A percentile compares a stretch with the other conserved stretches of the same genome.
phyloP scores from a whole-genome alignment of 1,140 invertebrate species.

The Rhagoletis pomonella region DNA sequence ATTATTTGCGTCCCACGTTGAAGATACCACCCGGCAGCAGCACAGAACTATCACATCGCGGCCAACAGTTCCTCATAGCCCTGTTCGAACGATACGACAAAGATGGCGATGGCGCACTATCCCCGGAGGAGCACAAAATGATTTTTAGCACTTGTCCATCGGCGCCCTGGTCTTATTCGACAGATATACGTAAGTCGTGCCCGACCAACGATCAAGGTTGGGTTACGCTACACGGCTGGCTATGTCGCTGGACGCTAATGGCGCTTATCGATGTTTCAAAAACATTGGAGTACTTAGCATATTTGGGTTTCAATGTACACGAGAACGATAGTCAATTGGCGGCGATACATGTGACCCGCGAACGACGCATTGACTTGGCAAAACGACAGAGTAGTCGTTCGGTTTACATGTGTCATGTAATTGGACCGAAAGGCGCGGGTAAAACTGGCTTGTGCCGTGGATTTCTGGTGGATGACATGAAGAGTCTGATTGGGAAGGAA shows the following conservation, averaged over 20 bases:
- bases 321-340: constrained; percentile 91
- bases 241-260: constrained; percentile 95
- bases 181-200: constrained; percentile 85
- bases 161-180: constrained; percentile 85
- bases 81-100: constrained; percentile 95
- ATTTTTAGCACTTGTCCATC: constrained; percentile 94
- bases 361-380: constrained; percentile 94
- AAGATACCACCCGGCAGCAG: constrained; percentile 90
- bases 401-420: constrained; percentile 98
- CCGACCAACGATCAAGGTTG: constrained; percentile 90
- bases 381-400: constrained; percentile 97
- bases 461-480: constrained; percentile 82
- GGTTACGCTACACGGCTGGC: constrained; percentile 93
- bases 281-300: constrained; percentile 96
- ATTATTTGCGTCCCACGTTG: constrained; percentile 91
- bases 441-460: constrained; percentile 96
- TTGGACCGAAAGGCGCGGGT: constrained; percentile 93
- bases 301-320: constrained; percentile 95
- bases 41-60: constrained; percentile 93
- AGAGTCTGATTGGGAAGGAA: constrained; percentile 70
- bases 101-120: constrained; percentile 94
- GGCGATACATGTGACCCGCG: constrained; percentile 93
- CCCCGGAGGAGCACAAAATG: constrained; percentile 90
- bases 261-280: constrained; percentile 90
- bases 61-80: constrained; percentile 92